phyloP scores from a whole-genome alignment of 2,113 vertebrate species.

The Alectura lathami region DNA sequence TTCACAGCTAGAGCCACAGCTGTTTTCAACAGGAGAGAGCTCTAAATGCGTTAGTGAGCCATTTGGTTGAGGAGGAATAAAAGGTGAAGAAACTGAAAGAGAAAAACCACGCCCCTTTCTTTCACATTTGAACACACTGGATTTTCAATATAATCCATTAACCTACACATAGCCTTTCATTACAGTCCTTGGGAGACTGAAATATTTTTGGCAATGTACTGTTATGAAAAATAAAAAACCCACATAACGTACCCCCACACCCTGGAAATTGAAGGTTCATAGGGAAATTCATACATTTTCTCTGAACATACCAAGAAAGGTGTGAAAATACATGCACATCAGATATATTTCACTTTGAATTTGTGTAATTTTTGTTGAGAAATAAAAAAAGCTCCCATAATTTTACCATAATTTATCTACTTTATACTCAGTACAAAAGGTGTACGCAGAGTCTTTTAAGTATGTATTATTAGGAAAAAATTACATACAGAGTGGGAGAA shows the following conservation, averaged over 20 bases:
- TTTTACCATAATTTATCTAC: not conserved
- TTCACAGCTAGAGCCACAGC: conserved; percentile 30
- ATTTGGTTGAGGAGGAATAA: conserved; percentile 37
- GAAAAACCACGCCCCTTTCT: not conserved
- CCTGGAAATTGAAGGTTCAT: not conserved
- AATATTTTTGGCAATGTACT: conserved; percentile 55
- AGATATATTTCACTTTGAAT: not conserved
- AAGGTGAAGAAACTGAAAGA: conserved; percentile 36
- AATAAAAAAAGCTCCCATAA: not conserved
- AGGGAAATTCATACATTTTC: not conserved
- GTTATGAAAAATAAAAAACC: conserved; percentile 29
- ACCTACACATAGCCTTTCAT: conserved; percentile 50
- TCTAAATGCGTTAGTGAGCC: conserved; percentile 42
- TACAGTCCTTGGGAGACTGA: conserved; percentile 36
- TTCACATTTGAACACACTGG: conserved; percentile 11
- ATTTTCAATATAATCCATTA: conserved; percentile 67
- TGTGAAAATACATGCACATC: not conserved
- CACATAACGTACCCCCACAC: not conserved
- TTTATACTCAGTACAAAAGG: not conserved
- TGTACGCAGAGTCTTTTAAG: not conserved
- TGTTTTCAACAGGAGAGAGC: conserved; percentile 15
- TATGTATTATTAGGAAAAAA: not conserved
- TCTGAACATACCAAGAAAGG: not conserved
- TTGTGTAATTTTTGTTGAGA: not conserved
- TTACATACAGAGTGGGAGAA: not conserved